Evolutionary conservation across 2,113 vertebrate species (phyloP).

Genomic region (Mus spicilegus): DNA sequence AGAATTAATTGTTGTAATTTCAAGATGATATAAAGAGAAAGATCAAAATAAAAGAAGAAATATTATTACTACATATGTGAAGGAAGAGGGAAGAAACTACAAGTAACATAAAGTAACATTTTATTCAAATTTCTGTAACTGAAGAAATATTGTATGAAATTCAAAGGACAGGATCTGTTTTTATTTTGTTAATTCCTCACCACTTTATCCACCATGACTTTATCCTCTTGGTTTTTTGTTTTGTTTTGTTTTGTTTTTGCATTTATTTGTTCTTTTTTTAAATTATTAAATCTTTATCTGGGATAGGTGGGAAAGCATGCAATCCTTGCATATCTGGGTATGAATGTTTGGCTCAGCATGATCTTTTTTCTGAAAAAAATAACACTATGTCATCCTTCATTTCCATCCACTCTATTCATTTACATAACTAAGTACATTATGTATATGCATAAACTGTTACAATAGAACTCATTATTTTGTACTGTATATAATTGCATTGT

Average conservation of each 20-base stretch:
- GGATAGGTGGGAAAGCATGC: no score
- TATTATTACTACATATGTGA: background rate
- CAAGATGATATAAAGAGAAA: background rate
- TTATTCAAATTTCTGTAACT: background rate
- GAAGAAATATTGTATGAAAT: background rate
- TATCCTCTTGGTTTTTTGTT: background rate
- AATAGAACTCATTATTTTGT: background rate
- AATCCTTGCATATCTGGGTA: background rate
- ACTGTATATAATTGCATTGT: background rate
- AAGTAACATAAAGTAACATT: background rate
- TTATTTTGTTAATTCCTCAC: background rate
- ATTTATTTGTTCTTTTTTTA: no score
- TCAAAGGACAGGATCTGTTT: background rate
- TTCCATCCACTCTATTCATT: background rate
- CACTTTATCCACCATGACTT: background rate
- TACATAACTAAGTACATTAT: background rate
- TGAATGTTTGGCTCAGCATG: background rate
- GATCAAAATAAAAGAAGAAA: background rate
- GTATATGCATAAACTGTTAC: no score
- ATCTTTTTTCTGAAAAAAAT: no score
- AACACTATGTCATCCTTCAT: no score
- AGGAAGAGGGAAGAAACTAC: background rate
- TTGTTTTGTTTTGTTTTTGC: background rate
- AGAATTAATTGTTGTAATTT: background rate
- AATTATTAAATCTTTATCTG: background rate